Evolutionary conservation across 2,888 invertebrate genomes (phyloP).

Genomic region (Lypha dubia): DNA sequence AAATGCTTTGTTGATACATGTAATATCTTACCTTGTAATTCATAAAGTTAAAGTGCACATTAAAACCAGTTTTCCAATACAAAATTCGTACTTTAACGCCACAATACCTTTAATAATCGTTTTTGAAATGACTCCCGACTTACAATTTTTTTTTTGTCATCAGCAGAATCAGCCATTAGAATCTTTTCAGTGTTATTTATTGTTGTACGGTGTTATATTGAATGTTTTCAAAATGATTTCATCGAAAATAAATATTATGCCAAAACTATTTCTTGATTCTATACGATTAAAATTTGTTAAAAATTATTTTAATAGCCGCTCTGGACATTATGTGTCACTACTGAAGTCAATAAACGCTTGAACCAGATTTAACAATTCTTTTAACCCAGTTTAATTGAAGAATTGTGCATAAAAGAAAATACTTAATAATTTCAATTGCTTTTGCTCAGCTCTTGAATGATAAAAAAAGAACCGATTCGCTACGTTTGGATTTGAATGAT

Average conservation of each 20-base stretch:
- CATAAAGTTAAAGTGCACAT: too few relatives aligned
- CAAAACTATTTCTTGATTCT: too few relatives aligned
- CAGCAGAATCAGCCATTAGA: too few relatives aligned
- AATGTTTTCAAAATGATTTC: background rate
- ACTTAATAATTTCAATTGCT: slow-evolving; percentile 3
- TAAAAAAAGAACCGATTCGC: slow-evolving; percentile 28
- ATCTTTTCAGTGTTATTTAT: too few relatives aligned
- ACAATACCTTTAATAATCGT: too few relatives aligned
- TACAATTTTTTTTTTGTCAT: too few relatives aligned
- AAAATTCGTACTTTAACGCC: too few relatives aligned
- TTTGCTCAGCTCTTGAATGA: background rate
- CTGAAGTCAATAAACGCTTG: background rate
- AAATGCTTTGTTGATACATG: too few relatives aligned
- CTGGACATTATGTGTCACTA: background rate
- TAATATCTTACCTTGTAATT: too few relatives aligned
- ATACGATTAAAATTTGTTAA: background rate
- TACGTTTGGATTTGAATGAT: slow-evolving; percentile 25
- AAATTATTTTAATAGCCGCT: background rate
- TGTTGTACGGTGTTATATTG: too few relatives aligned
- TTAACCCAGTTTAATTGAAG: background rate
- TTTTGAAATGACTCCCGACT: too few relatives aligned
- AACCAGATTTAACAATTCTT: slow-evolving; percentile 1
- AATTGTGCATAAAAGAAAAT: background rate
- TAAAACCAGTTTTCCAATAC: too few relatives aligned
- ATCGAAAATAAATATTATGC: background rate